Conservation (phyloP, 2,113 vertebrate genomes). For the Chinchilla lanigera region DNA sequence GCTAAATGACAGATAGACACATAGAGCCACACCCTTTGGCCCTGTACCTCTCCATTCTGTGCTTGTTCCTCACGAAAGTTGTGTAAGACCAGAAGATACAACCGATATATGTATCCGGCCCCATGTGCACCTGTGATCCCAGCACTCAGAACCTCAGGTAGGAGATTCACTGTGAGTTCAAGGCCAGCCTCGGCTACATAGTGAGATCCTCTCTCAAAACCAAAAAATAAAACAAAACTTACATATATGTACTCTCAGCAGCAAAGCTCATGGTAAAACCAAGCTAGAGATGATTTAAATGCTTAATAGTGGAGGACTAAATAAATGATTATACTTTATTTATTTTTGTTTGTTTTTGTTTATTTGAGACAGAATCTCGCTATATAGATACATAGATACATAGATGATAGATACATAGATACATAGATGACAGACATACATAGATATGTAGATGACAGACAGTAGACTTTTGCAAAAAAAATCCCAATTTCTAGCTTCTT, state of each 20-base stretch:
- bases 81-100: background rate
- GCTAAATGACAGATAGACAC: no score
- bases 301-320: background rate
- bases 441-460: no score
- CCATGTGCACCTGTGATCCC: background rate
- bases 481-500: background rate
- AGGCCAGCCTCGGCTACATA: background rate
- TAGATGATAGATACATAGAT: no score
- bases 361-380: background rate
- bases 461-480: background rate
- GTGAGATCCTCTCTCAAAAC: background rate
- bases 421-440: no score
- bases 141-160: background rate
- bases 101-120: background rate
- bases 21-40: background rate
- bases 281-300: background rate
- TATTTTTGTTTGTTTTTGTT: background rate
- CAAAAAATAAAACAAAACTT: background rate
- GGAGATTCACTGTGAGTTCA: background rate
- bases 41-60: background rate
- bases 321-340: background rate
- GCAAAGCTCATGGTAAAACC: constrained; percentile 7
- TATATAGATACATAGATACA: background rate
- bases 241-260: background rate
- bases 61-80: background rate